These are phyloP conservation scores for Acleris literana DNA, from an alignment of 2,888 invertebrate species.

Conservation along the genomic window DNA sequence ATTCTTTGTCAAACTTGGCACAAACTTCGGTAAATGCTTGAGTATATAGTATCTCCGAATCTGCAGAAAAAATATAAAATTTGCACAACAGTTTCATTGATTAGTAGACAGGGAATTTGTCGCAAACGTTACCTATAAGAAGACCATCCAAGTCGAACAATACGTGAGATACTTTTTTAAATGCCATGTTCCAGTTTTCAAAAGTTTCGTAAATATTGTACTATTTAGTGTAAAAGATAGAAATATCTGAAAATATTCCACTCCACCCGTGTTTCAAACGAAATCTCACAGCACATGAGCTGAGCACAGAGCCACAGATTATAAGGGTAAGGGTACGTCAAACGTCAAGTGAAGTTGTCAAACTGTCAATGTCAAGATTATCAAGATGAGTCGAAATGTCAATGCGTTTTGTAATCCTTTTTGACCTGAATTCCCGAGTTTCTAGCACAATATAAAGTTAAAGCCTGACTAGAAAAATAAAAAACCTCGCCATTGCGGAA, in stretches of 20 bases:
- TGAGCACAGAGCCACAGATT: too few relatives aligned
- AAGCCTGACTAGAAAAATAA: too few relatives aligned
- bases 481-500: too few relatives aligned
- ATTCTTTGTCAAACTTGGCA: slow-evolving; percentile 87
- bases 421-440: too few relatives aligned
- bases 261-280: not conserved
- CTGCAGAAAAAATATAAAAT: slow-evolving; percentile 70
- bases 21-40: slow-evolving; percentile 87
- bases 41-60: slow-evolving; percentile 91
- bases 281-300: too few relatives aligned
- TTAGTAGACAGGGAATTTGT: not conserved
- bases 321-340: too few relatives aligned
- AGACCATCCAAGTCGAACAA: slow-evolving; percentile 85
- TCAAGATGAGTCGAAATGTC: too few relatives aligned
- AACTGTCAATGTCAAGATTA: too few relatives aligned
- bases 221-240: not conserved
- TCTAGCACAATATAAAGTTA: too few relatives aligned
- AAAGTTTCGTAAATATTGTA: not conserved
- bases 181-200: slow-evolving; percentile 53
- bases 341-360: too few relatives aligned
- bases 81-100: not conserved
- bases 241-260: not conserved
- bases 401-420: too few relatives aligned
- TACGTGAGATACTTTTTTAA: slow-evolving; percentile 81
- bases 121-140: slow-evolving; percentile 73